Conservation (phyloP, 2,113 vertebrate genomes). For the Steatornis caripensis region DNA sequence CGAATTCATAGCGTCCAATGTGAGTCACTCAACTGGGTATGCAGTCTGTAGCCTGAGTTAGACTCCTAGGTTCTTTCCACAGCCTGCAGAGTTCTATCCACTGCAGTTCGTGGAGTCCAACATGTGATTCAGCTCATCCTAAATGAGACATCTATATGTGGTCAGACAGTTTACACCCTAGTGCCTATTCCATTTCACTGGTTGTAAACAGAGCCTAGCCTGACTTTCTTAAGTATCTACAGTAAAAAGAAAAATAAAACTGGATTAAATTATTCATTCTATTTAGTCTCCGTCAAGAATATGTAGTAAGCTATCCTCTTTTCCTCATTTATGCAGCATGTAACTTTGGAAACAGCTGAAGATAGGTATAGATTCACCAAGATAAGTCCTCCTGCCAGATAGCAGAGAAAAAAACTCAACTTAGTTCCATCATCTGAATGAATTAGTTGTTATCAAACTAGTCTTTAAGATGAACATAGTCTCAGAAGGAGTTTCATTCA, state of each 20-base stretch:
- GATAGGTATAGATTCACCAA: not conserved
- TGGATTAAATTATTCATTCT: not conserved
- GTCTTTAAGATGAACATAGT: not conserved
- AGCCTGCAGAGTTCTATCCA: not conserved
- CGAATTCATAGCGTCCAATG: not conserved
- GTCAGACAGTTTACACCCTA: not conserved
- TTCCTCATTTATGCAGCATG: not conserved
- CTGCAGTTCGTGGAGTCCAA: not conserved
- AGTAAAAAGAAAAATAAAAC: not conserved
- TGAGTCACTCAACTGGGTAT: not conserved
- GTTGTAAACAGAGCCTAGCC: not conserved
- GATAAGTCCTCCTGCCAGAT: not conserved
- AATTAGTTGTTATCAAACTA: not conserved
- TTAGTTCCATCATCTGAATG: not conserved
- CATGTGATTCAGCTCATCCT: not conserved
- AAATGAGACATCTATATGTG: not conserved
- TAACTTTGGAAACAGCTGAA: not conserved
- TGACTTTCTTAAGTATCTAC: not conserved
- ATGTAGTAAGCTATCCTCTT: not conserved
- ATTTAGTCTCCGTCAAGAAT: not conserved
- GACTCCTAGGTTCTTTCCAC: not conserved
- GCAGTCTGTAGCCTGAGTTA: not conserved
- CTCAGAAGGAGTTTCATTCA: not conserved
- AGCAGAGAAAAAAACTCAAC: not conserved
- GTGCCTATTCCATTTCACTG: not conserved